These are phyloP conservation scores for Ctena decussata DNA, from an alignment of 2,888 invertebrate species.

Conservation along the genomic window DNA sequence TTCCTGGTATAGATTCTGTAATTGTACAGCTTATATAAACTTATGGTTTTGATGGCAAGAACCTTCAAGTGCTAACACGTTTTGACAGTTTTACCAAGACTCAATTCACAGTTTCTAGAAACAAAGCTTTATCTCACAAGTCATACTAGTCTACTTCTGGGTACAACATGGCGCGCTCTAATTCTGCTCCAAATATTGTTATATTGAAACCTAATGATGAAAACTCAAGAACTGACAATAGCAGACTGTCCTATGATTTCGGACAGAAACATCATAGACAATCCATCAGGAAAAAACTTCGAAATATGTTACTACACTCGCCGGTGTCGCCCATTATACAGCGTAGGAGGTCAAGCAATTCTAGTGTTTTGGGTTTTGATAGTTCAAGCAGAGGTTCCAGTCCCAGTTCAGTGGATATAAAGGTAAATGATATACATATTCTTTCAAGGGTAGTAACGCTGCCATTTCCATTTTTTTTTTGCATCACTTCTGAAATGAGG, in stretches of 20 bases:
- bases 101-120: too few relatives aligned
- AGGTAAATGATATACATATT: too few relatives aligned
- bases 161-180: slow-evolving; percentile 9
- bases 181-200: slow-evolving; percentile 2
- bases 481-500: too few relatives aligned
- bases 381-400: background rate
- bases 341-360: background rate
- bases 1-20: too few relatives aligned
- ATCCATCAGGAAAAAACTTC: background rate
- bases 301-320: background rate
- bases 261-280: background rate
- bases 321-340: background rate
- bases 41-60: too few relatives aligned
- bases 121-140: too few relatives aligned
- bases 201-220: background rate
- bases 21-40: too few relatives aligned
- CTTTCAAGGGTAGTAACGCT: too few relatives aligned
- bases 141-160: too few relatives aligned
- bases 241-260: background rate
- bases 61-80: too few relatives aligned
- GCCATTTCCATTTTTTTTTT: too few relatives aligned
- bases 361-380: background rate
- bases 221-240: background rate
- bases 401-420: background rate
- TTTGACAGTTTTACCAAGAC: too few relatives aligned